Conservation (phyloP, 2,797 vertebrate species). For the Chelon auratus region DNA sequence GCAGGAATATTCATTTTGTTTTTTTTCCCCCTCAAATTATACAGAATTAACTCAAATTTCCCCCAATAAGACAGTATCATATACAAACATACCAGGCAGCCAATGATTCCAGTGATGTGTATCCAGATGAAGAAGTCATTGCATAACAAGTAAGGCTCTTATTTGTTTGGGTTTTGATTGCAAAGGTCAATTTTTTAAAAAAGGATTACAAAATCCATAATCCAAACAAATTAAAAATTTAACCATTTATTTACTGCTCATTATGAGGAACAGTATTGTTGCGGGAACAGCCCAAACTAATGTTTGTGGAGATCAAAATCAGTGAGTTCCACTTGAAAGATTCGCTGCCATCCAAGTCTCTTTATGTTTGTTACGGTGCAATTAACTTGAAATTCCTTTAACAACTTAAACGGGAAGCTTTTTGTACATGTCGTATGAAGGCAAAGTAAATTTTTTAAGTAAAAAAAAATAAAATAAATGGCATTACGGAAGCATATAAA, state of each 20-base stretch:
- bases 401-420: conserved; percentile 30
- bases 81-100: not conserved
- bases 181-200: not conserved
- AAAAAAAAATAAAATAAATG: conserved; percentile 44
- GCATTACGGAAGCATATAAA: conserved; percentile 60
- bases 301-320: too few species aligned
- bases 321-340: not conserved
- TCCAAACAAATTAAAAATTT: not conserved
- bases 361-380: conserved; percentile 44
- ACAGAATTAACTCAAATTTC: too few species aligned
- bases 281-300: too few species aligned
- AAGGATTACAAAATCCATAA: conserved; percentile 11
- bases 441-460: conserved; percentile 46
- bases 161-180: conserved; percentile 34
- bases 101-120: not conserved
- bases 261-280: too few species aligned
- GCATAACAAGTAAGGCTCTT: conserved; percentile 50
- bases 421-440: conserved; percentile 59
- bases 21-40: too few species aligned
- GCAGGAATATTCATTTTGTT: too few species aligned
- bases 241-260: too few species aligned
- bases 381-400: conserved; percentile 46
- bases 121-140: conserved; percentile 24
- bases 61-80: not conserved
- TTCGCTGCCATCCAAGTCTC: not conserved